Conservation (phyloP, 2,797 vertebrate genomes). For the Platyrinchus mystaceus region DNA sequence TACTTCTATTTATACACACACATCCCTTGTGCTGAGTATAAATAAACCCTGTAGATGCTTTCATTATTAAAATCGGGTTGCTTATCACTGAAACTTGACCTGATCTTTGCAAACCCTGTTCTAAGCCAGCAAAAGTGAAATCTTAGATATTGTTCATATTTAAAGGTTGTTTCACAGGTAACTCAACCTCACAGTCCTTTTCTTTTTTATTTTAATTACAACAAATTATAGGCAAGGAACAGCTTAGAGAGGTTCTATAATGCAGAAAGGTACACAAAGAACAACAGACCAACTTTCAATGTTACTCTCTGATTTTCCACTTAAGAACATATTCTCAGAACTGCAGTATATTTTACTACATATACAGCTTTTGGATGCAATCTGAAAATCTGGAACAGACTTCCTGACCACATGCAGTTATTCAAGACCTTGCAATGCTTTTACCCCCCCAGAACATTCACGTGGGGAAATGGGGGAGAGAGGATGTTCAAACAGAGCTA, state of each 20-base stretch:
- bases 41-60: background rate
- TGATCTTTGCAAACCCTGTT: background rate
- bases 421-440: background rate
- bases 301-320: background rate
- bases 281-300: background rate
- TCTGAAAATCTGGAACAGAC: background rate
- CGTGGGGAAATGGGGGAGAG: rapidly evolving
- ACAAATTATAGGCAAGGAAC: background rate
- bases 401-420: background rate
- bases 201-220: background rate
- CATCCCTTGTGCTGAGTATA: background rate
- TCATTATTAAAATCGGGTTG: background rate
- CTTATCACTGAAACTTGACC: background rate
- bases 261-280: background rate
- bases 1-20: background rate
- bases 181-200: background rate
- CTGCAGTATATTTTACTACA: background rate
- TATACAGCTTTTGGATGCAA: background rate
- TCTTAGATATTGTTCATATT: background rate
- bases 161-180: background rate
- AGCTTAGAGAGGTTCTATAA: background rate
- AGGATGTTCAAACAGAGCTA: background rate
- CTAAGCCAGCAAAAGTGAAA: background rate
- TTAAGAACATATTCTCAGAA: background rate
- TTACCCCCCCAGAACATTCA: background rate